Percentiles rank a stretch among this genome's conserved stretches.
Evolutionary conservation across 2,888 invertebrate genomes (phyloP).

Genomic region (Hipparchia semele): DNA sequence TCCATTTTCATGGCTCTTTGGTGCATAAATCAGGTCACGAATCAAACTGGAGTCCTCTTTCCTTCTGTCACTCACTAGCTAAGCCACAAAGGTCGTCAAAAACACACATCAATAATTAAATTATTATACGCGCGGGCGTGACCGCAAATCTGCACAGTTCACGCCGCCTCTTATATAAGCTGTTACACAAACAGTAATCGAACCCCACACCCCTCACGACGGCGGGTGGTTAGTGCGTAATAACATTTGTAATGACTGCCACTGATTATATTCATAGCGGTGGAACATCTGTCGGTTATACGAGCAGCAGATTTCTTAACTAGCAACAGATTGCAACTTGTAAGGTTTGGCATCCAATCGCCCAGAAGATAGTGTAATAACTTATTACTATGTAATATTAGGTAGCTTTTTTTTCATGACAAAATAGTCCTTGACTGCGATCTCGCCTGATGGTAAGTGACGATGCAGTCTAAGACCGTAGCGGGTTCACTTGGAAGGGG

Average conservation of each 20-base stretch:
- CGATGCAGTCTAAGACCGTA: no score
- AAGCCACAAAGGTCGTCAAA: background rate
- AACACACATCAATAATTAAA: background rate
- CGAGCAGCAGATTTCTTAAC: no score
- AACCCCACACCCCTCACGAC: constrained; percentile 7
- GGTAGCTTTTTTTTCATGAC: no score
- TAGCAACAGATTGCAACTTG: no score
- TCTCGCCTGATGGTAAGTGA: no score
- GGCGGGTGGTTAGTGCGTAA: constrained; percentile 6
- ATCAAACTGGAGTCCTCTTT: background rate
- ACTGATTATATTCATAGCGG: constrained; percentile 2
- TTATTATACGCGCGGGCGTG: background rate
- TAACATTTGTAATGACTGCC: constrained; percentile 7
- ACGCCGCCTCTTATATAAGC: constrained; percentile 6
- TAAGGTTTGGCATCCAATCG: no score
- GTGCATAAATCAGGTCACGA: no score
- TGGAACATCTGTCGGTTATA: background rate
- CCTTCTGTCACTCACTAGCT: background rate
- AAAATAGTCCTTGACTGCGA: no score
- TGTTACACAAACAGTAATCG: constrained; percentile 15
- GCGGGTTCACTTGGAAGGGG: no score
- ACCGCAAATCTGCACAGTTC: constrained; percentile 4
- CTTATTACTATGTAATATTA: no score
- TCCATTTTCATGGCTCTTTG: no score
- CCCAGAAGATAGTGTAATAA: no score